Conservation (phyloP, 2,797 vertebrate genomes). For the Peromyscus nudipes region DNA sequence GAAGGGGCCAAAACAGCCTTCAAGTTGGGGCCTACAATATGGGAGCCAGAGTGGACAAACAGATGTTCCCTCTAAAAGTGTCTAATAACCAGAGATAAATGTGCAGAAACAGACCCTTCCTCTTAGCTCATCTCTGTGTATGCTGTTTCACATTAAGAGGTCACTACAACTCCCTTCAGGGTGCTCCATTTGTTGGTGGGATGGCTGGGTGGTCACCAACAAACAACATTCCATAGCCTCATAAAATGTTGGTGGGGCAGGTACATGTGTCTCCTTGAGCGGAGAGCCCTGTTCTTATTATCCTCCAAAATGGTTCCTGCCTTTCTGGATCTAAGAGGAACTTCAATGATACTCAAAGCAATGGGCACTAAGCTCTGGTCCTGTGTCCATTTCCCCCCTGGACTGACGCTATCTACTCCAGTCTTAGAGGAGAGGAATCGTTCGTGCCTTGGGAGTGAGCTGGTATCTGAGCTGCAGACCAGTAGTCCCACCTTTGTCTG, state of each 20-base stretch:
- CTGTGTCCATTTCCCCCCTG: not conserved
- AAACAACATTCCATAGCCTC: conserved; percentile 67
- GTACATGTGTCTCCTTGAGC: not conserved
- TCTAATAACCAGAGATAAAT: conserved; percentile 81
- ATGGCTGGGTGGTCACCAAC: conserved; percentile 68
- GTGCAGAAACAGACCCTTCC: conserved; percentile 75
- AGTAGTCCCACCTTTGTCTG: not conserved
- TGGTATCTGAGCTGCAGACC: not conserved
- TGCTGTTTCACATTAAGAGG: conserved; percentile 75
- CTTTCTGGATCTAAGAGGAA: not conserved
- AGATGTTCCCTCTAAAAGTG: conserved; percentile 84
- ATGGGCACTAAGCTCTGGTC: not conserved
- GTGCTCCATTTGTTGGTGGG: conserved; percentile 61
- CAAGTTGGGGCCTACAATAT: conserved; percentile 24
- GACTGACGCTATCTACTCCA: not conserved
- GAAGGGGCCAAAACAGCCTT: conserved; percentile 61
- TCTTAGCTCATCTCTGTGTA: conserved; percentile 75
- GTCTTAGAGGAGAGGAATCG: not conserved
- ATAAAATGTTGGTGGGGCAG: conserved; percentile 64
- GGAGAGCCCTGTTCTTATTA: not conserved
- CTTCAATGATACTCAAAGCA: not conserved
- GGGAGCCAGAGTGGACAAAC: conserved; percentile 71
- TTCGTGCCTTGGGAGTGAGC: not conserved
- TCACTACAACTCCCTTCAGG: conserved; percentile 64
- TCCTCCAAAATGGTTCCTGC: not conserved